Evolutionary conservation across 2,113 vertebrate species (phyloP).

Genomic region (Lepus europaeus): DNA sequence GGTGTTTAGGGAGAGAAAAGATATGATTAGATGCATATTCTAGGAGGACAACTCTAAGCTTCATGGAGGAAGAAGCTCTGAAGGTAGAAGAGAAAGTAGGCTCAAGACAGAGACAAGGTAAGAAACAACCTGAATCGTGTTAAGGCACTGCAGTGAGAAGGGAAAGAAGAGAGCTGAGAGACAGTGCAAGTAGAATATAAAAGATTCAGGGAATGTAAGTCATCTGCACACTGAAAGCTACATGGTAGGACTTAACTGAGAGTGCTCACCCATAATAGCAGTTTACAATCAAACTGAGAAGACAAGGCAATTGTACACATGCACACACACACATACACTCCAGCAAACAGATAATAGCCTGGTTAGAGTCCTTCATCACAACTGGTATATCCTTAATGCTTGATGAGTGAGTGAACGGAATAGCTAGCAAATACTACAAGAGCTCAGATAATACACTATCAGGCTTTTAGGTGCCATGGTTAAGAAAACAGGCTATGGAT

Average conservation of each 20-base stretch:
- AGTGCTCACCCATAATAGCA: not conserved
- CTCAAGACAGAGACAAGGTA: not conserved
- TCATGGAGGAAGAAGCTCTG: not conserved
- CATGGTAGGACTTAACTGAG: not conserved
- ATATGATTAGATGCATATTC: not conserved
- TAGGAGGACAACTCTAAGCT: not conserved
- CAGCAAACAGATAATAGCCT: not conserved
- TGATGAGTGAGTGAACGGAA: not conserved
- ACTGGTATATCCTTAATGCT: not conserved
- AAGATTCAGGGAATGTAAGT: not conserved
- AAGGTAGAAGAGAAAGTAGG: not conserved
- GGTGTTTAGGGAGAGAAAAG: not conserved
- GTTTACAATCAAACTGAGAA: not conserved
- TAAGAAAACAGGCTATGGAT: not conserved
- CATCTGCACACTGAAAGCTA: not conserved
- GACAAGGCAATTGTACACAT: not conserved
- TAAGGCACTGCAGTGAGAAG: not conserved
- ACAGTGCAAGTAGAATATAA: constrained; percentile 22
- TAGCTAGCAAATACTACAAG: not conserved
- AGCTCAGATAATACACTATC: not conserved
- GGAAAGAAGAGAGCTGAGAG: not conserved
- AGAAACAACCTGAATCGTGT: not conserved
- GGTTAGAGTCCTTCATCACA: not conserved
- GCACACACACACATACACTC: not conserved
- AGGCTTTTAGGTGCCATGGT: not conserved